These are phyloP conservation scores for Mormoops blainvillei DNA, from an alignment of 2,113 vertebrate genomes.

Conservation along the genomic window DNA sequence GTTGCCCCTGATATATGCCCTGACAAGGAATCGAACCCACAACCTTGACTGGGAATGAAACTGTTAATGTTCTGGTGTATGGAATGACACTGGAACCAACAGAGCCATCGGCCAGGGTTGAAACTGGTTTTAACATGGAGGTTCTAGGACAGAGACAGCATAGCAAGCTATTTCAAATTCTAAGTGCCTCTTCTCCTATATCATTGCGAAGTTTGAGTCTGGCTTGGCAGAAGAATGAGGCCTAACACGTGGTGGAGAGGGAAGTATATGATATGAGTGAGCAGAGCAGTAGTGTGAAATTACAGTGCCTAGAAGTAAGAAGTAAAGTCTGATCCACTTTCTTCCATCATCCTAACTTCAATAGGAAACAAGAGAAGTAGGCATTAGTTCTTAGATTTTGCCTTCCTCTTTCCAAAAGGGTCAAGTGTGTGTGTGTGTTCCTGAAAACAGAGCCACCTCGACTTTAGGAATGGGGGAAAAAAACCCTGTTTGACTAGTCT, in stretches of 20 bases:
- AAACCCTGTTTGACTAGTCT: background rate
- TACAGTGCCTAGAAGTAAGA: background rate
- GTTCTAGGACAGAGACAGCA: background rate
- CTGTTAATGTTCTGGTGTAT: no score
- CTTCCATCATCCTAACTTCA: background rate
- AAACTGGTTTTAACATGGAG: background rate
- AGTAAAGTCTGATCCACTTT: background rate
- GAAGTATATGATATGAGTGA: background rate
- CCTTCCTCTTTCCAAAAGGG: background rate
- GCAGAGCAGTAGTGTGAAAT: background rate
- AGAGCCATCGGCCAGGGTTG: no score
- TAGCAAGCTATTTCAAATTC: background rate
- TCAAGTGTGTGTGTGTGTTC: background rate
- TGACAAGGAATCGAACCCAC: no score
- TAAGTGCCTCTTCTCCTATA: background rate
- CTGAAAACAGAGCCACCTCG: background rate
- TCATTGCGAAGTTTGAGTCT: background rate
- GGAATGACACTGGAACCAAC: no score
- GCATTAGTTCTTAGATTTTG: background rate
- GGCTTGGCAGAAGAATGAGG: background rate
- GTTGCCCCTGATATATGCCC: no score
- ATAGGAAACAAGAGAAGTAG: background rate
- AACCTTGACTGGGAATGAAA: no score
- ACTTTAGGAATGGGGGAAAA: slow-evolving; percentile 16
- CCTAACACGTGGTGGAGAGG: background rate